Percentiles rank a stretch among this genome's conserved stretches.
Evolutionary conservation across 2,113 vertebrate species (phyloP).

Genomic region (Phoxinus phoxinus): DNA sequence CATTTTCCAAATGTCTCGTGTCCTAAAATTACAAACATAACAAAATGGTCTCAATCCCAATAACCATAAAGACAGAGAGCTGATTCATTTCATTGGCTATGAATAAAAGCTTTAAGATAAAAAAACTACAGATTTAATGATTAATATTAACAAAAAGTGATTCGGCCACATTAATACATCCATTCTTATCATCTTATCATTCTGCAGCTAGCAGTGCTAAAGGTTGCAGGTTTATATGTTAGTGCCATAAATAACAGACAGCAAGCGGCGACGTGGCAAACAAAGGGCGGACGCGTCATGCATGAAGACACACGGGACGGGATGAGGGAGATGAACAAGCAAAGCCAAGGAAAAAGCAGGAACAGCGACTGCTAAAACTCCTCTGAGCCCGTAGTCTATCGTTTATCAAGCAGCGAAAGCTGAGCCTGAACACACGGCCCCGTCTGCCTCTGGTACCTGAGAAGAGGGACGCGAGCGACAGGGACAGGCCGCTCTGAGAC

Average conservation of each 20-base stretch:
- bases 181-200: neutral
- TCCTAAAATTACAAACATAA: neutral
- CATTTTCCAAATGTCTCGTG: neutral
- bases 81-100: neutral
- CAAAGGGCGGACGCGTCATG: neutral
- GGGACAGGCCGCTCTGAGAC: conserved; percentile 88
- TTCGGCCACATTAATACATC: neutral
- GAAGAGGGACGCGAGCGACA: conserved; percentile 92
- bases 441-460: conserved; percentile 82
- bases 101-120: neutral
- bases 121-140: neutral
- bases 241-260: neutral
- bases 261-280: neutral
- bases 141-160: neutral
- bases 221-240: neutral
- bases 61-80: neutral
- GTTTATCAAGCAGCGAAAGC: neutral
- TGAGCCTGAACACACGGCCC: neutral
- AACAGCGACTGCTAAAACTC: neutral
- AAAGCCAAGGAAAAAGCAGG: neutral
- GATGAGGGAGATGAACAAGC: neutral
- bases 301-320: neutral
- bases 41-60: neutral
- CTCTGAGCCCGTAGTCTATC: neutral
- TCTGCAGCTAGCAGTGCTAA: neutral